phyloP scores from a whole-genome alignment of 2,113 vertebrate species.

The Phylloscopus whistleri region DNA sequence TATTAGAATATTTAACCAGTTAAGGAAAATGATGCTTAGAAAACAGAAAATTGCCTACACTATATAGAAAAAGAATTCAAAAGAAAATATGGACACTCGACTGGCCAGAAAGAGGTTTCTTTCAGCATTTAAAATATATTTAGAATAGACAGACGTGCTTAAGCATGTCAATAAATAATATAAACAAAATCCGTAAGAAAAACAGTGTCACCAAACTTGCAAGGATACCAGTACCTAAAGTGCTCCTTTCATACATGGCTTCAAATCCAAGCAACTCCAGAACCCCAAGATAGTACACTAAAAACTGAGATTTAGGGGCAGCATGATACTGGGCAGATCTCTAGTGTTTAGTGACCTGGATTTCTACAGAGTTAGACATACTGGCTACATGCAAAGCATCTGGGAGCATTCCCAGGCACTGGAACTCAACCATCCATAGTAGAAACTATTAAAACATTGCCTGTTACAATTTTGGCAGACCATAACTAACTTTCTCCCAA shows the following conservation, averaged over 20 bases:
- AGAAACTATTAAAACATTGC: slow-evolving; percentile 17
- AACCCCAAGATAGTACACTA: not conserved
- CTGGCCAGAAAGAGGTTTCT: not conserved
- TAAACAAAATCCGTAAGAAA: not conserved
- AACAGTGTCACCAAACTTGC: not conserved
- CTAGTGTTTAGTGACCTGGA: not conserved
- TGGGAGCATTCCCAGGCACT: slow-evolving; percentile 24
- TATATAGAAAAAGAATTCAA: not conserved
- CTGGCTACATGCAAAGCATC: not conserved
- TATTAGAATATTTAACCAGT: not conserved
- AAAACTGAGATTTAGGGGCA: not conserved
- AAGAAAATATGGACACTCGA: not conserved
- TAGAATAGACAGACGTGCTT: not conserved
- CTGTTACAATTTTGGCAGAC: slow-evolving; percentile 24
- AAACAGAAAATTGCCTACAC: not conserved
- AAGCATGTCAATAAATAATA: not conserved
- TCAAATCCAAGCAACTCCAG: not conserved
- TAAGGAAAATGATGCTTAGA: not conserved
- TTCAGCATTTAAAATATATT: not conserved
- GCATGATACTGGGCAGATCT: not conserved
- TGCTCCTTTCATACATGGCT: not conserved
- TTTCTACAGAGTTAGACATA: not conserved
- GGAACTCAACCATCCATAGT: not conserved
- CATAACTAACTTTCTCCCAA: slow-evolving; percentile 3
- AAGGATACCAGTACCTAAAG: not conserved